Evolutionary conservation across 2,888 invertebrate genomes (phyloP).

Genomic region (Thymelicus sylvestris): DNA sequence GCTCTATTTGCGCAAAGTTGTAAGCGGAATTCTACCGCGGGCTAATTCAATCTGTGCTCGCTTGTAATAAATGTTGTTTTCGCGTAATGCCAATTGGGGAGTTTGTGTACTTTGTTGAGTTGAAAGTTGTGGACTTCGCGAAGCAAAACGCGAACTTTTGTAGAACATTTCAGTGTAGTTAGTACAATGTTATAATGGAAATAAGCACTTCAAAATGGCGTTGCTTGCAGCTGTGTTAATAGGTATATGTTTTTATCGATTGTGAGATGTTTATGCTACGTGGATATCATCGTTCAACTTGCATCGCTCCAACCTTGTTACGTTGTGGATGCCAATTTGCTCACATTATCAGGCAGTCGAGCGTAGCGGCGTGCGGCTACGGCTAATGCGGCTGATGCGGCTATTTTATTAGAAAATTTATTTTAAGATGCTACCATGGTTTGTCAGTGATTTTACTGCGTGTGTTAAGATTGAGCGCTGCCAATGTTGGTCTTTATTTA

Average conservation of each 20-base stretch:
- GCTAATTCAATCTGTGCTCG: slow-evolving; percentile 82
- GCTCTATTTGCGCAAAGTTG: slow-evolving; percentile 81
- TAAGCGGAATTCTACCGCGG: slow-evolving; percentile 77
- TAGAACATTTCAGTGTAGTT: slow-evolving; percentile 85
- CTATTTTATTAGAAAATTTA: background rate
- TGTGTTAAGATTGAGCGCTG: too few relatives aligned
- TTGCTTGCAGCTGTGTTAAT: slow-evolving; percentile 76
- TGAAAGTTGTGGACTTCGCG: slow-evolving; percentile 83
- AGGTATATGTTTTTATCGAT: slow-evolving; percentile 67
- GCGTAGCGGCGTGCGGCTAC: slow-evolving; percentile 17
- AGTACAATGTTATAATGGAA: slow-evolving; percentile 85
- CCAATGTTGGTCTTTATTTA: too few relatives aligned
- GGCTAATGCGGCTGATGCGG: slow-evolving; percentile 6
- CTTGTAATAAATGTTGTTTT: slow-evolving; percentile 84
- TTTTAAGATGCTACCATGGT: background rate
- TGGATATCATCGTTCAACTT: slow-evolving; percentile 30
- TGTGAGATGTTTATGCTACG: slow-evolving; percentile 41
- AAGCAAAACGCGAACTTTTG: slow-evolving; percentile 85
- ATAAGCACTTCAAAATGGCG: slow-evolving; percentile 85
- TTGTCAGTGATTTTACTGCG: too few relatives aligned
- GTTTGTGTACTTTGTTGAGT: slow-evolving; percentile 73
- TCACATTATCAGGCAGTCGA: slow-evolving; percentile 27
- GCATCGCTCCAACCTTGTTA: slow-evolving; percentile 37
- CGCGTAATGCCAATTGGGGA: slow-evolving; percentile 78
- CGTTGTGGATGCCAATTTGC: slow-evolving; percentile 33